Percentiles rank a stretch among this genome's conserved stretches.
These are phyloP conservation scores for Atherinosoma microstoma DNA, from an alignment of 2,797 vertebrate genomes.

Conservation along the genomic window DNA sequence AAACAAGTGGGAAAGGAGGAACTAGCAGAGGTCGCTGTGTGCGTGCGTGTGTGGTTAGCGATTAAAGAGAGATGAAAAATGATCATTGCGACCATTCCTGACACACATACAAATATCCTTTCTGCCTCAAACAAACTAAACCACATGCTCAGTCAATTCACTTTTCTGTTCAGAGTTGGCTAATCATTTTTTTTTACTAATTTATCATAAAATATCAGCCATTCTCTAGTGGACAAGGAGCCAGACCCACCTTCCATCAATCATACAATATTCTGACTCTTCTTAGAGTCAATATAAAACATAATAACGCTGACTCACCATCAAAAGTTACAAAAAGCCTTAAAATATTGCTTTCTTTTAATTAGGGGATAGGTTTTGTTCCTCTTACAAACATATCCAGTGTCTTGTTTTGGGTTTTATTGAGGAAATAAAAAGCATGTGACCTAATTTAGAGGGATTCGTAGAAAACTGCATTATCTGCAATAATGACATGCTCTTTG, in stretches of 20 bases:
- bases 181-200: slow-evolving; percentile 13
- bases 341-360: slow-evolving; percentile 3
- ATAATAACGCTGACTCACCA: background rate
- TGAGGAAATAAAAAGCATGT: slow-evolving; percentile 3
- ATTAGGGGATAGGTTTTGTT: background rate
- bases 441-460: slow-evolving; percentile 21
- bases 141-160: slow-evolving; percentile 14
- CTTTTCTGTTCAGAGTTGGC: background rate
- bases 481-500: slow-evolving; percentile 46
- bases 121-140: slow-evolving; percentile 14
- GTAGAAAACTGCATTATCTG: slow-evolving; percentile 13
- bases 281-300: background rate
- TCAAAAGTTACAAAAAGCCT: background rate
- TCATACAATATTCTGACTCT: background rate
- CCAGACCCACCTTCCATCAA: background rate
- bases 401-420: background rate
- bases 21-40: slow-evolving; percentile 18
- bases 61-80: slow-evolving; percentile 49
- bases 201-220: slow-evolving; percentile 10
- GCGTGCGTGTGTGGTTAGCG: slow-evolving; percentile 20
- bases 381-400: background rate
- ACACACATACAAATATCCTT: slow-evolving; percentile 34
- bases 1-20: slow-evolving; percentile 27
- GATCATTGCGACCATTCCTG: slow-evolving; percentile 14
- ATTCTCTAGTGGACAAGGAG: background rate